These are phyloP conservation scores for Oscheius sp. DNA, from an alignment of 2,888 invertebrate species.

Conservation along the genomic window DNA sequence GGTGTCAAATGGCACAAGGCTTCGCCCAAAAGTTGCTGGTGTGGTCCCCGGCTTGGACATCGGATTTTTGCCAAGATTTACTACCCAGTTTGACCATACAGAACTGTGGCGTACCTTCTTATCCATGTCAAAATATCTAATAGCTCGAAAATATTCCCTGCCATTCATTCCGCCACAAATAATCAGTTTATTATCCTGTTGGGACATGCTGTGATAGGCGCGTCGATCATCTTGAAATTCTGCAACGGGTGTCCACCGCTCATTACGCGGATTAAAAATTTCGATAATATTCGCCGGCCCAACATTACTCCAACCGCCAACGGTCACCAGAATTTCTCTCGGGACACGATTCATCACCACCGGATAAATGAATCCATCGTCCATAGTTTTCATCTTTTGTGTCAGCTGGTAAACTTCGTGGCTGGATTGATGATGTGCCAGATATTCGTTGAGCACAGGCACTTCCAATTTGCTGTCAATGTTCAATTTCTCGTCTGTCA, in stretches of 20 bases:
- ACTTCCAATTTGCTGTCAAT: neutral
- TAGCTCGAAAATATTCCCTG: constrained; percentile 35
- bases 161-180: constrained; percentile 44
- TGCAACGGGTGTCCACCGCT: constrained; percentile 35
- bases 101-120: neutral
- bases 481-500: constrained; percentile 14
- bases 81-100: too few species aligned
- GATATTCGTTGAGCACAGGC: neutral
- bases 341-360: constrained; percentile 17
- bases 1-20: too few species aligned
- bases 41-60: too few species aligned
- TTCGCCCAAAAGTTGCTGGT: too few species aligned
- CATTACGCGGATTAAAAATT: constrained; percentile 42
- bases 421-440: neutral
- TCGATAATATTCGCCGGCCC: constrained; percentile 43
- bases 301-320: constrained; percentile 45
- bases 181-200: neutral
- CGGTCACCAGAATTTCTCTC: neutral
- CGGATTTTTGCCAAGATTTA: too few species aligned
- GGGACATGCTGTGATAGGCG: constrained; percentile 12
- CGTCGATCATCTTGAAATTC: neutral
- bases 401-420: neutral
- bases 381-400: neutral
- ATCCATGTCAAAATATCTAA: constrained; percentile 35
- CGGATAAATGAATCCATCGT: neutral